Conservation (phyloP, 2,113 vertebrate species). For the Cheirogaleus medius region DNA sequence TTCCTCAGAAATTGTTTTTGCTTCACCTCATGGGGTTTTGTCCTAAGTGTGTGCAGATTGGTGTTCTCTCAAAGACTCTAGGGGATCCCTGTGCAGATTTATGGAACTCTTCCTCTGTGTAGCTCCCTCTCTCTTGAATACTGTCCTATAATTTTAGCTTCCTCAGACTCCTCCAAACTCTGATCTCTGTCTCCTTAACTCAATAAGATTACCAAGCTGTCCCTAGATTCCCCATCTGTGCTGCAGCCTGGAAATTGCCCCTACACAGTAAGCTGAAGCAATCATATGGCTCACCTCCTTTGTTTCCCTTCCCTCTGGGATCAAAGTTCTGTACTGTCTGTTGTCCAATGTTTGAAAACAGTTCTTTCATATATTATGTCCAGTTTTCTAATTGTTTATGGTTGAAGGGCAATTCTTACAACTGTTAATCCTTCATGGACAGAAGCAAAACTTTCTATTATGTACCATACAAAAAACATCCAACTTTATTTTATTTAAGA, state of each 20-base stretch:
- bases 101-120: not conserved
- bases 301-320: no score
- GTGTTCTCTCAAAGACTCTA: not conserved
- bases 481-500: not conserved
- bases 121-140: not conserved
- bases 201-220: not conserved
- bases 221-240: not conserved
- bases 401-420: not conserved
- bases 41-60: not conserved
- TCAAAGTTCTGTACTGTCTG: not conserved
- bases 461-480: not conserved
- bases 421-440: not conserved
- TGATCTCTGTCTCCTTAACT: not conserved
- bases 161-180: not conserved
- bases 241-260: not conserved
- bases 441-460: not conserved
- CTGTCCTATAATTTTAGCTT: not conserved
- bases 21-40: not conserved
- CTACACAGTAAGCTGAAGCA: not conserved
- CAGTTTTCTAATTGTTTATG: not conserved
- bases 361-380: not conserved
- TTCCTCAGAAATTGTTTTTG: not conserved
- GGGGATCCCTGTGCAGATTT: not conserved
- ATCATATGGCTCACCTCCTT: not conserved
- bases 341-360: not conserved